A percentile compares a stretch with the other conserved stretches of the same genome.
These are phyloP conservation scores for Mystacornis crossleyi DNA, from an alignment of 2,113 vertebrate genomes.

Conservation along the genomic window DNA sequence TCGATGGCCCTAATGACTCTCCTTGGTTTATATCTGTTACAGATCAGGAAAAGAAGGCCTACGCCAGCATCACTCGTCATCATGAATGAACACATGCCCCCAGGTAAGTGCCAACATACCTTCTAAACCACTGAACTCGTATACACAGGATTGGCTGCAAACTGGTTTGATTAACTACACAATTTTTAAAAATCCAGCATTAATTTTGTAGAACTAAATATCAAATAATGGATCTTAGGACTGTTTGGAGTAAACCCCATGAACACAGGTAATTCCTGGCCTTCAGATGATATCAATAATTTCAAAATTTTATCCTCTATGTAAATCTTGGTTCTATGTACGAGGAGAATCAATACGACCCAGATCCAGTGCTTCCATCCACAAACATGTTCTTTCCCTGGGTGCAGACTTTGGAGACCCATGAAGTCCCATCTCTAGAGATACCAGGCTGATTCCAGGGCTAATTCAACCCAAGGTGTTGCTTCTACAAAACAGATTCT, in stretches of 20 bases:
- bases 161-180: background rate
- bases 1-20: background rate
- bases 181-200: background rate
- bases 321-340: background rate
- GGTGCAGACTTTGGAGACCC: background rate
- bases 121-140: background rate
- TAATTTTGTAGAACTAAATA: background rate
- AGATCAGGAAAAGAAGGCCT: slow-evolving; percentile 93
- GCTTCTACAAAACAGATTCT: background rate
- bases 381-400: background rate
- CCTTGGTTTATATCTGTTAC: slow-evolving; percentile 36
- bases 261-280: background rate
- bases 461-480: background rate
- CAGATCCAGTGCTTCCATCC: background rate
- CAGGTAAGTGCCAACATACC: slow-evolving; percentile 75
- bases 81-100: slow-evolving; percentile 84
- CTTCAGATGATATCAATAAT: background rate
- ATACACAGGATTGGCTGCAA: background rate
- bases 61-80: slow-evolving; percentile 94
- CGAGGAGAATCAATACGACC: background rate
- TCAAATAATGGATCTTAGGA: background rate
- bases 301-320: background rate
- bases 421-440: background rate
- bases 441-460: background rate
- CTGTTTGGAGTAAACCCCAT: background rate